Percentiles rank a stretch among this genome's conserved stretches.
Conservation (phyloP, 2,113 vertebrate genomes). For the Trematocara nigrifrons region DNA sequence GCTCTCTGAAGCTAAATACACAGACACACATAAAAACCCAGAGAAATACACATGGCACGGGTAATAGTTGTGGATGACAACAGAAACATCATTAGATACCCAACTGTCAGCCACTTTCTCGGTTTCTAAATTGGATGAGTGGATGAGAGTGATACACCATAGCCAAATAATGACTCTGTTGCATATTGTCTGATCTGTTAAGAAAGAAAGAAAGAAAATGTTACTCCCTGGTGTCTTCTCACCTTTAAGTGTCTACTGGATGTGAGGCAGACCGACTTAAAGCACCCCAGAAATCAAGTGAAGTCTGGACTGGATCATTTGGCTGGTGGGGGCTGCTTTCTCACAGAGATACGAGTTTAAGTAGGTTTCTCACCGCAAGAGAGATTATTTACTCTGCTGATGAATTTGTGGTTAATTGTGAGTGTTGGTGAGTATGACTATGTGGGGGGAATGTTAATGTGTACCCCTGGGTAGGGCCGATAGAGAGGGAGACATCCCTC, state of each 20-base stretch:
- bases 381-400: conserved; percentile 55
- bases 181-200: conserved; percentile 61
- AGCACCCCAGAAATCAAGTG: not conserved
- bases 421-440: conserved; percentile 47
- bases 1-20: conserved; percentile 44
- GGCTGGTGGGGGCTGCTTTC: not conserved
- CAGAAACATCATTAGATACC: conserved; percentile 65
- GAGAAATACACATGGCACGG: not conserved
- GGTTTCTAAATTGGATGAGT: conserved; percentile 62
- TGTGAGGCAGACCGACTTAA: conserved; percentile 27
- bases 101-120: conserved; percentile 53
- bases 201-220: not conserved
- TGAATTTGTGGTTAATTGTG: conserved; percentile 65
- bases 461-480: conserved; percentile 58
- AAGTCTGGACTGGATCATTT: conserved; percentile 8
- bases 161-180: conserved; percentile 47
- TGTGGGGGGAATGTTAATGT: conserved; percentile 63
- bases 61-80: conserved; percentile 61
- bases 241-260: conserved; percentile 49
- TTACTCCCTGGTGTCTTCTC: conserved; percentile 21
- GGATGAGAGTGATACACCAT: conserved; percentile 39
- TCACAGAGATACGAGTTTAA: conserved; percentile 36
- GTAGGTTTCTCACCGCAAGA: conserved; percentile 9
- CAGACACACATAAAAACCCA: conserved; percentile 1
- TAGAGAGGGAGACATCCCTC: conserved; percentile 57